Base-by-base conservation (phyloP, 2,888 invertebrate species). In the Campopleginae sp. region DNA sequence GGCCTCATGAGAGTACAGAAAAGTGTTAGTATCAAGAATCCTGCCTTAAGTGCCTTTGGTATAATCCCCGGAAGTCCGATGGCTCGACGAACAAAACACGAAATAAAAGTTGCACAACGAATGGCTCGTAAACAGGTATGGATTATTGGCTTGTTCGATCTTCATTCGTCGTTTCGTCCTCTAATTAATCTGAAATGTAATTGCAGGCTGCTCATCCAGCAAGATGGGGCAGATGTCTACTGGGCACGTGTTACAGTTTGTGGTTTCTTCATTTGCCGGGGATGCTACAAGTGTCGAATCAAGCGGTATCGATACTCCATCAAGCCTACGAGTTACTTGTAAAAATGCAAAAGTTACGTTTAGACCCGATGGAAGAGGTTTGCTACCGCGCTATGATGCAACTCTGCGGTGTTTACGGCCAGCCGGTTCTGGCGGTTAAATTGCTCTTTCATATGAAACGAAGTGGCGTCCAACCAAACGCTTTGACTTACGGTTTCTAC, bases 361-460 rank as follows among this genome's bases (percentile, higher is more conserved):
- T 99, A 86, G 95, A 95, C 86, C 97, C 97, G 54, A 98, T 98
- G 91, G 99, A 99, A 94, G 99, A 99, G 95, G 98, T 99, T 74
- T 99, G 99, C 94, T 99, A 99, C 94, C 96, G 99, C 84, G 97
- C 99, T 75, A 97, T 99, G 96, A 99, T 99, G 98, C 99, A 99
- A 94, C 95, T 99, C 33, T 99, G 99, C 94, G 99, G 99, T 7
- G 96, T 98, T 87, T 98, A 99, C 93, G 98, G 98, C 81, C 96
- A 98, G 91, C 99, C 99, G 0, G 97, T 98, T 80, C 94, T 99
- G 90, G 99, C 99, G 1, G 99, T 99, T 0, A 98, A 98, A 91
- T 94, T 98, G 70, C 94, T 98, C 89, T 97, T 98, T 91, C 96
- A 98, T 65, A 98, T 99, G 98, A 98, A 98, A 93, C 96, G 97